These are phyloP conservation scores for Cephus runcator DNA, from an alignment of 2,888 invertebrate genomes.

Conservation along the genomic window DNA sequence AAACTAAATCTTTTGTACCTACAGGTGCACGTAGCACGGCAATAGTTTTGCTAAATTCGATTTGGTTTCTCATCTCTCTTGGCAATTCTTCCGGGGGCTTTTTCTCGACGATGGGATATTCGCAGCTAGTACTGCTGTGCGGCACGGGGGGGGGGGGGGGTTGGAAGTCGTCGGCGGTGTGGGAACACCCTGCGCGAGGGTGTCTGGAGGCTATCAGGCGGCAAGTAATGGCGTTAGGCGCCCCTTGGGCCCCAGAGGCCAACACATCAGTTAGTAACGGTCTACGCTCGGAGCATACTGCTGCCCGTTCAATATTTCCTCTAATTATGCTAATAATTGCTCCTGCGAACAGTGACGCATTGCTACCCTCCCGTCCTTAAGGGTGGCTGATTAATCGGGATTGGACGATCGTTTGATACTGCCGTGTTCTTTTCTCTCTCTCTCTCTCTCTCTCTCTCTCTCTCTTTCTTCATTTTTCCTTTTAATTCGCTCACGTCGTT, in stretches of 20 bases:
- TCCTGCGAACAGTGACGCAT: conserved; percentile 12
- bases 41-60: conserved; percentile 54
- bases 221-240: conserved; percentile 50
- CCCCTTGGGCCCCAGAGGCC: conserved; percentile 44
- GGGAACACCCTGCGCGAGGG: conserved; percentile 24
- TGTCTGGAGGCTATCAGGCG: conserved; percentile 51
- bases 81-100: conserved; percentile 27
- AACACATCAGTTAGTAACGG: conserved; percentile 50
- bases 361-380: background rate
- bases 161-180: conserved; percentile 12
- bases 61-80: conserved; percentile 43
- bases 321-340: conserved; percentile 49
- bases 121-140: background rate
- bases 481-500: background rate
- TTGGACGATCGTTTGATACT: background rate
- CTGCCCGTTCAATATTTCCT: conserved; percentile 20
- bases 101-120: conserved; percentile 16
- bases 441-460: no score
- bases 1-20: conserved; percentile 46
- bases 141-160: no score
- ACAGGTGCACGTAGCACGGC: conserved; percentile 32
- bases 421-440: no score
- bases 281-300: conserved; percentile 31
- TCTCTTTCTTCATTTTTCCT: background rate
- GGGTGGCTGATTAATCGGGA: background rate